Conservation (phyloP, 2,797 vertebrate genomes). For the Erithacus rubecula region DNA sequence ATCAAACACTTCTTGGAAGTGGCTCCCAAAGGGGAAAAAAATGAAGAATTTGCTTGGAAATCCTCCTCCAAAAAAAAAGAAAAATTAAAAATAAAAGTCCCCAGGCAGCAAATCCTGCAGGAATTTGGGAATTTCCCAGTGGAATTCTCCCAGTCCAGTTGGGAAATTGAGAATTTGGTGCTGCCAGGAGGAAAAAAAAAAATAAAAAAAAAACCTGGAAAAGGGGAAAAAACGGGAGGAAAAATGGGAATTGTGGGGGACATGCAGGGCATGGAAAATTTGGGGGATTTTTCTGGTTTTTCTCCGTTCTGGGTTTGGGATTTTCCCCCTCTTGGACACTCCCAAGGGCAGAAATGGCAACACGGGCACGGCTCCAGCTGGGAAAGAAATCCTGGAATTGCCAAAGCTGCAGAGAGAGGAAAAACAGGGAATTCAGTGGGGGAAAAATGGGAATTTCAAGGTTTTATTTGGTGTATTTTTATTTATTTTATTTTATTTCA, state of each 20-base stretch:
- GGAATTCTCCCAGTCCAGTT: background rate
- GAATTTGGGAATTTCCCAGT: background rate
- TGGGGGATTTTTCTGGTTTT: background rate
- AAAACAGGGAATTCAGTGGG: too few species aligned
- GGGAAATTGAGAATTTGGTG: background rate
- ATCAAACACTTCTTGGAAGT: background rate
- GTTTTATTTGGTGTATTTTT: too few species aligned
- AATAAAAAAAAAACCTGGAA: background rate
- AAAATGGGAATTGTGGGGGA: background rate
- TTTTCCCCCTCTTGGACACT: constrained; percentile 28
- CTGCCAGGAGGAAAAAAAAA: background rate
- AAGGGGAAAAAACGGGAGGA: background rate
- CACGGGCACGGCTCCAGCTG: background rate
- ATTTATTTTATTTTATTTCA: too few species aligned
- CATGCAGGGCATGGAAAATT: constrained; percentile 56
- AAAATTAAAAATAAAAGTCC: background rate
- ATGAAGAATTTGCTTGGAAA: background rate
- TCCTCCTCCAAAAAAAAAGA: background rate
- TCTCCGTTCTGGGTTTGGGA: background rate
- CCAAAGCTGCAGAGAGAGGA: too few species aligned
- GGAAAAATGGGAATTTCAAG: too few species aligned
- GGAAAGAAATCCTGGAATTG: too few species aligned
- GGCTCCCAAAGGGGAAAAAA: background rate
- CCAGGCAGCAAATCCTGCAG: background rate
- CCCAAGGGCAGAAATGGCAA: constrained; percentile 43